These are phyloP conservation scores for Psittacula echo DNA, from an alignment of 2,797 vertebrate genomes.

Conservation along the genomic window DNA sequence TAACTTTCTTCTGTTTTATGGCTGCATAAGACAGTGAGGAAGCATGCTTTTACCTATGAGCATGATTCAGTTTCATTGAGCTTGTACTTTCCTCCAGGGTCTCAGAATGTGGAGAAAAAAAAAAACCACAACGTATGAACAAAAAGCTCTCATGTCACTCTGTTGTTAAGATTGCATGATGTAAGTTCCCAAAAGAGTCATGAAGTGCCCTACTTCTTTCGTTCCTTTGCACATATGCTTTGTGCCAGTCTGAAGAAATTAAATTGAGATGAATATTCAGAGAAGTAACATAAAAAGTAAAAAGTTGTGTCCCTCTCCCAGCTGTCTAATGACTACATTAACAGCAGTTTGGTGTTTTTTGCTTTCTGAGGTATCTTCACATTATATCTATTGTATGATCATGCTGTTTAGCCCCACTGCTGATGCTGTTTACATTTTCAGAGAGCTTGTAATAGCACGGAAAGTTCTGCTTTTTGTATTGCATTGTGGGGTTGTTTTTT, in stretches of 20 bases:
- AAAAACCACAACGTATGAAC: neutral
- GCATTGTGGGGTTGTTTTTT: neutral
- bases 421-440: neutral
- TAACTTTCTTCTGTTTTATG: neutral
- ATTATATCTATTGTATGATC: neutral
- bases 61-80: neutral
- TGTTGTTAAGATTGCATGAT: neutral
- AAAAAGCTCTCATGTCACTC: neutral
- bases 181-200: neutral
- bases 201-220: neutral
- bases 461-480: neutral
- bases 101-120: neutral
- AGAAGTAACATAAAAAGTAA: neutral
- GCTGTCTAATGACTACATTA: neutral
- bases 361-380: neutral
- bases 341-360: neutral
- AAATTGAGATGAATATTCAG: neutral
- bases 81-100: neutral
- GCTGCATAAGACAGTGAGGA: neutral
- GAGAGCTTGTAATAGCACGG: neutral
- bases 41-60: neutral
- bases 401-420: accelerated
- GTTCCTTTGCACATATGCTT: accelerated
- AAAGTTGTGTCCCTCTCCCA: neutral
- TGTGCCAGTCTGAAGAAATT: neutral